A percentile compares a stretch with the other conserved stretches of the same genome.
These are phyloP conservation scores for Solea solea DNA, from an alignment of 2,113 vertebrate genomes.

Conservation along the genomic window DNA sequence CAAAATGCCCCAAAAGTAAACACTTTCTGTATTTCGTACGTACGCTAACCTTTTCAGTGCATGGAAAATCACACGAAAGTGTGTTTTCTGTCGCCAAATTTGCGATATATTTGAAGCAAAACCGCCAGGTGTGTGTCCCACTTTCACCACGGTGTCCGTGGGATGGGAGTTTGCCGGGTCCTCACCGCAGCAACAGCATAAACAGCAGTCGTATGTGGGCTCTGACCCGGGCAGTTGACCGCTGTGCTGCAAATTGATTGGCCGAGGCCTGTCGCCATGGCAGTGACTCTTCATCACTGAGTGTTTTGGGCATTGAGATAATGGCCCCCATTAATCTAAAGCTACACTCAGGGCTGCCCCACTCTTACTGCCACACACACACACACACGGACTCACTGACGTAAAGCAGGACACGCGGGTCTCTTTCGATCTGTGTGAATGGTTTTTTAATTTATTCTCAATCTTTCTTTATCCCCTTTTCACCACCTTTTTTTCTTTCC, in stretches of 20 bases:
- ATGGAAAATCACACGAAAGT: too few relatives aligned
- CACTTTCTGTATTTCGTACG: too few relatives aligned
- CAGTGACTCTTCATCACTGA: conserved; percentile 80
- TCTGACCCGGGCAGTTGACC: conserved; percentile 73
- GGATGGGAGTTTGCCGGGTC: conserved; percentile 7
- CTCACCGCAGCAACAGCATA: conserved; percentile 32
- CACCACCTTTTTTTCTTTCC: not conserved
- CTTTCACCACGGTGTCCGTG: conserved; percentile 4
- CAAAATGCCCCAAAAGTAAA: too few relatives aligned
- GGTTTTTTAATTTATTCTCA: conserved; percentile 41
- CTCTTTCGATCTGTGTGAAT: conserved; percentile 42
- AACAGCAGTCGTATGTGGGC: conserved; percentile 60
- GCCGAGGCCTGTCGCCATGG: conserved; percentile 66
- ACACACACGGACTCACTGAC: conserved; percentile 27
- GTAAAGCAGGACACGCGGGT: conserved; percentile 32
- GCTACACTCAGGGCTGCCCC: conserved; percentile 61
- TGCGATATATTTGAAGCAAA: too few relatives aligned
- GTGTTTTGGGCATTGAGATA: conserved; percentile 81
- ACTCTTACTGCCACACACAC: conserved; percentile 24
- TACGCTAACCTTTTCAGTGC: too few relatives aligned
- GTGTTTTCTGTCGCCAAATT: too few relatives aligned
- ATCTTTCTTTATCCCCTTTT: conserved; percentile 8
- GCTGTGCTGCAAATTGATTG: conserved; percentile 76
- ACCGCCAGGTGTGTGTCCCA: not conserved
- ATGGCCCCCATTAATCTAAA: conserved; percentile 80